A percentile compares a stretch with the other conserved stretches of the same genome.
Evolutionary conservation across 2,113 vertebrate genomes (phyloP).

Genomic region (Rhinolophus sinicus): DNA sequence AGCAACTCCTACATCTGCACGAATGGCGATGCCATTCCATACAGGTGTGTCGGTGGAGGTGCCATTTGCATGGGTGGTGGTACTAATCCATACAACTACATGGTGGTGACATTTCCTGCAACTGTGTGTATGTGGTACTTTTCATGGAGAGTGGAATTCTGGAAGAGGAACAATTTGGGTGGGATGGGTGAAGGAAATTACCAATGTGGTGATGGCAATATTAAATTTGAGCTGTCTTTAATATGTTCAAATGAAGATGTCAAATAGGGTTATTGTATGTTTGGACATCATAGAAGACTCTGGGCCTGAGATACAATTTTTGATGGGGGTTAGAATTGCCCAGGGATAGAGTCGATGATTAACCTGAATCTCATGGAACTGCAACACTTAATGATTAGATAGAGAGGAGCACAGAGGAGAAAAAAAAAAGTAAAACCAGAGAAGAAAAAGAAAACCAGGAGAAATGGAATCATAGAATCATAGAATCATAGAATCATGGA

Average conservation of each 20-base stretch:
- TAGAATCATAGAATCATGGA: too few relatives aligned
- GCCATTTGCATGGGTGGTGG: background rate
- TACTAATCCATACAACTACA: background rate
- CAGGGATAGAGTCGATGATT: background rate
- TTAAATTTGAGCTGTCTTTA: constrained; percentile 17
- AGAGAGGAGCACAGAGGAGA: background rate
- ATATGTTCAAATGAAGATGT: background rate
- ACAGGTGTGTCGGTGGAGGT: background rate
- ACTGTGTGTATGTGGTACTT: background rate
- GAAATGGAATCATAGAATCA: background rate
- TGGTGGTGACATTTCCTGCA: background rate
- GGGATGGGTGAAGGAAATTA: background rate
- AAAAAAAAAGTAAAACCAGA: background rate
- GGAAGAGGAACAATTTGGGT: background rate
- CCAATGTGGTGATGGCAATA: background rate
- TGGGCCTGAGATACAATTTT: background rate
- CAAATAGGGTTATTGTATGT: background rate
- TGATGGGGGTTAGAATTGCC: background rate
- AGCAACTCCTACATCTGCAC: background rate
- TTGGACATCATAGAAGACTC: background rate
- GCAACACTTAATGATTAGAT: background rate
- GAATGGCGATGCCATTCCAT: background rate
- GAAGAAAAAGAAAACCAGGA: background rate
- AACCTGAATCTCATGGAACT: background rate
- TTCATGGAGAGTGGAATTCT: background rate